Evolutionary conservation across 2,888 invertebrate species (phyloP).

Genomic region (Caenorhabditis sp.): DNA sequence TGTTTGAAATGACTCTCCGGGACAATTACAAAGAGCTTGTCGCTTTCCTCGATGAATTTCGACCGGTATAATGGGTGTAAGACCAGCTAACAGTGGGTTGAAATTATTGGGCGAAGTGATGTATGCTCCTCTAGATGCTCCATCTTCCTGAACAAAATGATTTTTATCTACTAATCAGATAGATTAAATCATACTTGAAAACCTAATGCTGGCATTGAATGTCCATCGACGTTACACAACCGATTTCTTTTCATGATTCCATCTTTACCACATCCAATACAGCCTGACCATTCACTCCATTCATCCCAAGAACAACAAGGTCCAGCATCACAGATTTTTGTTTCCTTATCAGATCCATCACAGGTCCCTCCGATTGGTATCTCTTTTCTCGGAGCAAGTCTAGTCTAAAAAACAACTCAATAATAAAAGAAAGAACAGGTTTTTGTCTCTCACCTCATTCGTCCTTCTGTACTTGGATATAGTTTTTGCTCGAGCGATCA

Average conservation of each 20-base stretch:
- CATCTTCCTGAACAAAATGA: constrained; percentile 29
- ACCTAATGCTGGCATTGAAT: constrained; percentile 33
- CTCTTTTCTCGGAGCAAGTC: constrained; percentile 24
- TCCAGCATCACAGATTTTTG: constrained; percentile 58
- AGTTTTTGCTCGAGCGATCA: constrained; percentile 42
- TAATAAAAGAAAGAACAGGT: not conserved
- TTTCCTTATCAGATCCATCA: constrained; percentile 52
- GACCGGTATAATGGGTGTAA: constrained; percentile 48
- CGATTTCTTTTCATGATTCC: constrained; percentile 42
- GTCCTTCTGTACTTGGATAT: constrained; percentile 35
- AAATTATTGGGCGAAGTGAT: constrained; percentile 15
- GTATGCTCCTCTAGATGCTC: constrained; percentile 14
- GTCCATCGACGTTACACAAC: constrained; percentile 31
- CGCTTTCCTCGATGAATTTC: constrained; percentile 48
- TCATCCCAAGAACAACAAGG: constrained; percentile 53
- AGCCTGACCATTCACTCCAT: constrained; percentile 58
- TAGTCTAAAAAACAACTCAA: not conserved
- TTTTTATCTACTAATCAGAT: too few relatives aligned
- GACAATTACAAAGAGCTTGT: constrained; percentile 48
- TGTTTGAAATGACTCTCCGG: constrained; percentile 46
- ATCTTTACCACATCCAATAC: constrained; percentile 49
- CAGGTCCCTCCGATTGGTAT: constrained; percentile 44
- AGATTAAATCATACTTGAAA: too few relatives aligned
- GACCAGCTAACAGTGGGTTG: constrained; percentile 22
- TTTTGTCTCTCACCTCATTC: constrained; percentile 36